A percentile compares a stretch with the other conserved stretches of the same genome.
These are phyloP conservation scores for Crossocerus cetratus DNA, from an alignment of 2,888 invertebrate genomes.

Conservation along the genomic window DNA sequence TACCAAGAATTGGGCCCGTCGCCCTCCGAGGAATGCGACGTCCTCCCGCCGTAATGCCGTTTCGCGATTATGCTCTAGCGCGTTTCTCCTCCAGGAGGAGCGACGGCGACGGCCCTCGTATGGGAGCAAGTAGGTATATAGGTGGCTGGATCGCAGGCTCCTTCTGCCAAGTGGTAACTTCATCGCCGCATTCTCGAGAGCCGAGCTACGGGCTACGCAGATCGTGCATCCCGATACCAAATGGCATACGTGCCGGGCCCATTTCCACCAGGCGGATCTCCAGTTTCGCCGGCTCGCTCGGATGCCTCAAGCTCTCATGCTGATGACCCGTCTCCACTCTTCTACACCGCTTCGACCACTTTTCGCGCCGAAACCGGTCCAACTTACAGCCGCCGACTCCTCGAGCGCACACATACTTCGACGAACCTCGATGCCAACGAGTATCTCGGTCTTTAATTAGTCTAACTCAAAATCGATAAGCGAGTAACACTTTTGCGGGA, in stretches of 20 bases:
- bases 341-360: not conserved
- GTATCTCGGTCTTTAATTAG: not conserved
- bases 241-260: conserved; percentile 42
- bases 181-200: conserved; percentile 30
- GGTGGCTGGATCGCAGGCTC: conserved; percentile 7
- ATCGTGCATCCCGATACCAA: conserved; percentile 47
- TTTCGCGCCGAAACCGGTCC: not conserved
- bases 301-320: not conserved
- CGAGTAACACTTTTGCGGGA: no score
- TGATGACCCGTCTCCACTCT: not conserved
- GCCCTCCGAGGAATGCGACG: conserved; percentile 50
- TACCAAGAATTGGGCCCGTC: conserved; percentile 64
- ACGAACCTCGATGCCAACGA: not conserved
- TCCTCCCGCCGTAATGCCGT: conserved; percentile 40
- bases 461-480: not conserved
- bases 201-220: conserved; percentile 34
- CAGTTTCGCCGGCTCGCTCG: conserved; percentile 25
- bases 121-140: no score
- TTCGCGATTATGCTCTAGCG: conserved; percentile 51
- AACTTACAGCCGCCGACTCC: not conserved
- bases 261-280: conserved; percentile 42
- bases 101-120: no score
- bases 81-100: conserved; percentile 30
- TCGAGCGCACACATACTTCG: not conserved
- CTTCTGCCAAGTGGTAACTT: conserved; percentile 44